Percentiles rank a stretch among this genome's conserved stretches.
Evolutionary conservation across 2,113 vertebrate genomes (phyloP).

Genomic region (Speoplatyrhinus poulsoni): DNA sequence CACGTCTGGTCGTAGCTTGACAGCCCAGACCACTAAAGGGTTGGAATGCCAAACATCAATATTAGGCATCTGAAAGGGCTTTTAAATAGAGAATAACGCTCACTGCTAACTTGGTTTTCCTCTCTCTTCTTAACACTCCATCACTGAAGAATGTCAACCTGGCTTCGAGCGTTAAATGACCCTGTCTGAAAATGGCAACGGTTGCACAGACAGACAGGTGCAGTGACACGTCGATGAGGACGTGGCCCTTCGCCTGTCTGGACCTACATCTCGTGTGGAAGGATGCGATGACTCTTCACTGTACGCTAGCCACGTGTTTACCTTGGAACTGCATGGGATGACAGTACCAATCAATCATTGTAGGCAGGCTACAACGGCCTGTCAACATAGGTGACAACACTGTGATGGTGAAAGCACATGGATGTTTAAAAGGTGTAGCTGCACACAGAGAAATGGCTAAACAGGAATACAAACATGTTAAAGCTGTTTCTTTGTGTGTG

Average conservation of each 20-base stretch:
- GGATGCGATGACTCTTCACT: slow-evolving; percentile 46
- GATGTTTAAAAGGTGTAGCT: background rate
- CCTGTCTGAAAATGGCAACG: slow-evolving; percentile 29
- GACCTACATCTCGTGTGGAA: slow-evolving; percentile 41
- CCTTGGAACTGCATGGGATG: slow-evolving; percentile 31
- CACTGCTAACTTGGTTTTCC: slow-evolving; percentile 1
- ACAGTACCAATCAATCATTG: slow-evolving; percentile 47
- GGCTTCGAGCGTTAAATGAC: slow-evolving; percentile 46
- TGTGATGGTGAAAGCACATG: background rate
- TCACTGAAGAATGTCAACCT: slow-evolving; percentile 32
- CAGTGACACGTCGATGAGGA: slow-evolving; percentile 44
- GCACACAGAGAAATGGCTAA: background rate
- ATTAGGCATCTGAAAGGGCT: slow-evolving; percentile 1
- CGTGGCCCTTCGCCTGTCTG: slow-evolving; percentile 36
- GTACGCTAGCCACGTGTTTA: slow-evolving; percentile 31
- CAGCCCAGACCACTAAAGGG: too few species aligned
- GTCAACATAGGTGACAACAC: slow-evolving; percentile 3
- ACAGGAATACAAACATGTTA: background rate
- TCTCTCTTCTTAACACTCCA: slow-evolving; percentile 18
- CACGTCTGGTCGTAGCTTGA: too few species aligned
- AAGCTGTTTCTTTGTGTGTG: background rate
- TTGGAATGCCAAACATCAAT: too few species aligned
- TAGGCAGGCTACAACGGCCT: slow-evolving; percentile 8
- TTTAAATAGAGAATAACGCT: slow-evolving; percentile 34
- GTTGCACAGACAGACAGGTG: slow-evolving; percentile 40